A percentile compares a stretch with the other conserved stretches of the same genome.
Evolutionary conservation across 2,888 invertebrate genomes (phyloP).

Genomic region (Yponomeuta plumbellus): DNA sequence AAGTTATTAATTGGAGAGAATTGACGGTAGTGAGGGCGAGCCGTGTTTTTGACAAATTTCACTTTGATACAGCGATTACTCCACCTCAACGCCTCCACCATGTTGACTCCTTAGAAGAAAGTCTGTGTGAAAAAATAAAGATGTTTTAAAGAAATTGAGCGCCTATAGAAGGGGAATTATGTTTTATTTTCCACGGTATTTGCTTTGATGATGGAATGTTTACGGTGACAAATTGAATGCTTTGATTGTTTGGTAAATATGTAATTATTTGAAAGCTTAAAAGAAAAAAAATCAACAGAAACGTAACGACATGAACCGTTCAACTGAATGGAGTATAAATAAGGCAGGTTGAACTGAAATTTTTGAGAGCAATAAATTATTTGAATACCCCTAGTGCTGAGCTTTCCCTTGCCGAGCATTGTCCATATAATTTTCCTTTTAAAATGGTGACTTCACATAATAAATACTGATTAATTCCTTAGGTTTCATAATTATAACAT

Average conservation of each 20-base stretch:
- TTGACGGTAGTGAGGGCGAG: conserved; percentile 70
- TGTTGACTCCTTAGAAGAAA: conserved; percentile 25
- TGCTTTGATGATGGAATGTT: background rate
- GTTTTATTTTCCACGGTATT: background rate
- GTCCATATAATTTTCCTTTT: too few relatives aligned
- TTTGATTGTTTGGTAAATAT: background rate
- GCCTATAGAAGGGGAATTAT: background rate
- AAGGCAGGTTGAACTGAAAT: too few relatives aligned
- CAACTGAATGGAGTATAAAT: too few relatives aligned
- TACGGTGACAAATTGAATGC: conserved; percentile 1
- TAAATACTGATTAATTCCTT: too few relatives aligned
- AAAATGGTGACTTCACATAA: too few relatives aligned
- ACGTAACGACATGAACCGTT: background rate
- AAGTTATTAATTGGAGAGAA: conserved; percentile 74
- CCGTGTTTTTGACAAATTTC: conserved; percentile 75
- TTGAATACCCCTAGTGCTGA: too few relatives aligned
- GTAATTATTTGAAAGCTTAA: background rate
- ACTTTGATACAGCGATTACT: conserved; percentile 75
- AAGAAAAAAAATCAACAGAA: background rate
- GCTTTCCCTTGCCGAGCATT: too few relatives aligned
- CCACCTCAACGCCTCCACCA: conserved; percentile 63
- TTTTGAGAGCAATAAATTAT: too few relatives aligned
- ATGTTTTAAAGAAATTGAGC: conserved; percentile 25
- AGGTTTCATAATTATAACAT: too few relatives aligned
- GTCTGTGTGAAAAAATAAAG: conserved; percentile 38